Evolutionary conservation across 1,140 invertebrate genomes (phyloP).

Genomic region (Drosophila athabasca): DNA sequence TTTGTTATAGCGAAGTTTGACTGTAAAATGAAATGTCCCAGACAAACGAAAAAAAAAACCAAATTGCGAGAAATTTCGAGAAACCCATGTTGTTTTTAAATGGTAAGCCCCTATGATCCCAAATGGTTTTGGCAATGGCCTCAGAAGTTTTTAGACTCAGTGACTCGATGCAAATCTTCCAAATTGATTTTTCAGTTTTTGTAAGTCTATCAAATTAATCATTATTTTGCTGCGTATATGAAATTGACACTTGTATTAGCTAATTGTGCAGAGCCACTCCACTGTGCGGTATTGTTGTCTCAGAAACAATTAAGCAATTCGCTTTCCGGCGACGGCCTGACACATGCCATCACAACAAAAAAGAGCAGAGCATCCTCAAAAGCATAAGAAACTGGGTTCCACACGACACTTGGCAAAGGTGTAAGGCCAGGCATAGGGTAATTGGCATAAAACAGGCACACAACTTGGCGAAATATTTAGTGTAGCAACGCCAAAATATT

Average conservation of each 20-base stretch:
- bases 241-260: constrained; percentile 54
- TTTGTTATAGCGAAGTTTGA: too few relatives aligned
- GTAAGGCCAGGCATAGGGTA: constrained; percentile 10
- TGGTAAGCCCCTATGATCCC: too few relatives aligned
- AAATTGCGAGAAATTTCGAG: constrained; percentile 11
- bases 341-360: neutral
- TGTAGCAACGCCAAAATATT: constrained; percentile 14
- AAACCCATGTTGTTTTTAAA: too few relatives aligned
- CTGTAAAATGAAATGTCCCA: constrained; percentile 7
- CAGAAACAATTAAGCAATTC: neutral
- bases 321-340: too few relatives aligned
- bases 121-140: too few relatives aligned
- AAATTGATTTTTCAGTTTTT: constrained; percentile 1
- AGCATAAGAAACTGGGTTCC: constrained; percentile 16
- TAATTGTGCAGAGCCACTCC: constrained; percentile 19
- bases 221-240: constrained; percentile 41
- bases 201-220: constrained; percentile 28
- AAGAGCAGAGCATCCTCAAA: neutral
- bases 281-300: neutral
- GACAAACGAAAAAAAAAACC: constrained; percentile 16
- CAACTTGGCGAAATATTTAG: constrained; percentile 1
- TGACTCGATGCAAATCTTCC: too few relatives aligned
- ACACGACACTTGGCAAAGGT: constrained; percentile 18
- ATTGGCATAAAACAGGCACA: constrained; percentile 7
- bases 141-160: neutral